Conservation (phyloP, 2,888 invertebrate species). For the Blera fallax region DNA sequence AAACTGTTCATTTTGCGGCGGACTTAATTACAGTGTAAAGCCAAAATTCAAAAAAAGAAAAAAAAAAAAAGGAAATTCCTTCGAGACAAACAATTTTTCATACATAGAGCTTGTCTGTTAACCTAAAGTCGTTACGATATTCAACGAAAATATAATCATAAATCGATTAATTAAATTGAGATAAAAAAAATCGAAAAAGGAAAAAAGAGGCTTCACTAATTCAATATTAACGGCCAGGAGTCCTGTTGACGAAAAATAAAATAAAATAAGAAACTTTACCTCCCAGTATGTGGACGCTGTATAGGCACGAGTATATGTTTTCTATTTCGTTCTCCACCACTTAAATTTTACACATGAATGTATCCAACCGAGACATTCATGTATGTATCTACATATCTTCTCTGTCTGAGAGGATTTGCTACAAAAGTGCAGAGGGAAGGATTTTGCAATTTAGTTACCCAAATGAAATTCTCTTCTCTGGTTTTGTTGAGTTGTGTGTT, state of each 20-base stretch:
- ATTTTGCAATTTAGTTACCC: conserved; percentile 13
- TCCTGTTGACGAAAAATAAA: conserved; percentile 10
- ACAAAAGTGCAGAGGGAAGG: not conserved
- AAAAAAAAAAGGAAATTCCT: too few relatives aligned
- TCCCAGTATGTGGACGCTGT: not conserved
- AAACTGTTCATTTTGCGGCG: too few relatives aligned
- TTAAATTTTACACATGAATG: not conserved
- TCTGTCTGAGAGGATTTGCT: conserved; percentile 5
- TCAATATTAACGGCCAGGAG: conserved; percentile 4
- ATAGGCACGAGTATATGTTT: not conserved
- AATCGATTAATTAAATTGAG: conserved; percentile 37
- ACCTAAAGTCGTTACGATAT: not conserved
- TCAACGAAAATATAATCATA: conserved; percentile 27
- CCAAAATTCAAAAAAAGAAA: not conserved
- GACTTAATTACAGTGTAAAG: too few relatives aligned
- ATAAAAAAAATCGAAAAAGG: not conserved
- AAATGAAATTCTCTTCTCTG: conserved; percentile 14
- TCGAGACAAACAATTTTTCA: not conserved
- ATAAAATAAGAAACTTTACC: not conserved
- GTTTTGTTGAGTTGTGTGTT: not conserved
- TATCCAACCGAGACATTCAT: not conserved
- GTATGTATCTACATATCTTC: not conserved
- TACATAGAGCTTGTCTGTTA: not conserved
- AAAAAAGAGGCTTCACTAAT: conserved; percentile 6
- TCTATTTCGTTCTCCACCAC: not conserved